Conservation (phyloP, 2,888 invertebrate species). For the Seira musarum region DNA sequence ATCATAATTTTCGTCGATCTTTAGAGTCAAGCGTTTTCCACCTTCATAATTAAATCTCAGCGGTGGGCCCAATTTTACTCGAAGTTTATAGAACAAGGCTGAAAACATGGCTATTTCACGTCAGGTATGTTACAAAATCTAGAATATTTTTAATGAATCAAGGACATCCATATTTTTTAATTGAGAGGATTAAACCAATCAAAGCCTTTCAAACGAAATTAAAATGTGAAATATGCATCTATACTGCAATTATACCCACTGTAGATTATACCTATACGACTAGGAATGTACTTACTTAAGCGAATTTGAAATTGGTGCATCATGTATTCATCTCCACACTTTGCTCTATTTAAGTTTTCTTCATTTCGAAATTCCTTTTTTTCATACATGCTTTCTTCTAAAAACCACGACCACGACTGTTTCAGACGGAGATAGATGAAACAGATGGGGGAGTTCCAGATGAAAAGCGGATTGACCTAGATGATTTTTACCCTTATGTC, state of each 20-base stretch:
- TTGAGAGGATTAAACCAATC: background rate
- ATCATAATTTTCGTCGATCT: background rate
- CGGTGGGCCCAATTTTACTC: background rate
- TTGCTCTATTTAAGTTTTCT: background rate
- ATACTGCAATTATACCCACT: background rate
- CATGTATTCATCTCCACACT: background rate
- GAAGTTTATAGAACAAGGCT: background rate
- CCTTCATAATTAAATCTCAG: background rate
- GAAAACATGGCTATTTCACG: background rate
- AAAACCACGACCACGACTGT: too few species aligned
- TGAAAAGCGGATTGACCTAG: constrained; percentile 77
- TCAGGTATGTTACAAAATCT: background rate
- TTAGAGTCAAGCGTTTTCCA: background rate
- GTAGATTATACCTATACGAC: too few species aligned
- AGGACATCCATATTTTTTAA: background rate
- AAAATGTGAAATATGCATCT: background rate
- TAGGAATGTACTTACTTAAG: too few species aligned
- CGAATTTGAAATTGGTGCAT: background rate
- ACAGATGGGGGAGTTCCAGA: constrained; percentile 45
- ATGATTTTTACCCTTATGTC: constrained; percentile 86
- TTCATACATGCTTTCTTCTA: background rate
- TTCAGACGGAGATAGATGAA: constrained; percentile 42
- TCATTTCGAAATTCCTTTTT: background rate
- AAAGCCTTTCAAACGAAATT: background rate
- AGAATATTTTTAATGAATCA: too few species aligned